Evolutionary conservation across 2,888 invertebrate genomes (phyloP).

Genomic region (Meteorus cinctellus): DNA sequence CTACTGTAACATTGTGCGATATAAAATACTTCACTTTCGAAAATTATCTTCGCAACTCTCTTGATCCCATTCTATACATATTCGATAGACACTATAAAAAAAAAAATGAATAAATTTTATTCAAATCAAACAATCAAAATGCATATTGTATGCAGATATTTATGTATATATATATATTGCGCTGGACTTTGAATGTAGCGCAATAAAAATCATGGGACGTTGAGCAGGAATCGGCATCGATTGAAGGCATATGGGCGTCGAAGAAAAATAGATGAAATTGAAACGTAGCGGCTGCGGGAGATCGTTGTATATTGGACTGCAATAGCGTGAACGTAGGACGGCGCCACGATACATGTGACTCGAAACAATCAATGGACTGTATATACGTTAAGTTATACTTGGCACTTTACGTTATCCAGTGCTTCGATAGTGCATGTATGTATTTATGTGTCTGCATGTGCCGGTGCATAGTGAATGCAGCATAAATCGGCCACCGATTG

Average conservation of each 20-base stretch:
- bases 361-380: slow-evolving; percentile 22
- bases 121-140: neutral
- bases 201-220: slow-evolving; percentile 36
- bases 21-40: no score
- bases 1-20: no score
- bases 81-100: no score
- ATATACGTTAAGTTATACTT: slow-evolving; percentile 20
- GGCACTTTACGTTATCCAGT: slow-evolving; percentile 23
- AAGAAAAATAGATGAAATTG: slow-evolving; percentile 49
- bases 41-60: no score
- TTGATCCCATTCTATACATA: no score
- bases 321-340: slow-evolving; percentile 42
- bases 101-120: neutral
- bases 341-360: slow-evolving; percentile 21
- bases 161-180: neutral
- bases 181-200: slow-evolving; percentile 25
- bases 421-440: slow-evolving; percentile 11
- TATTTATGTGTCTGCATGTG: neutral
- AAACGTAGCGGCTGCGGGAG: slow-evolving; percentile 51
- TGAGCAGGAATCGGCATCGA: slow-evolving; percentile 38
- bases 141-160: neutral
- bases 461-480: neutral
- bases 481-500: slow-evolving; percentile 17
- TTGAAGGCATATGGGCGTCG: slow-evolving; percentile 32
- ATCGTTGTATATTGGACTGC: slow-evolving; percentile 54